Evolutionary conservation across 2,113 vertebrate species (phyloP), one percentile per base, ranked within the genome.

Genomic region (Gobio gobio): DNA sequence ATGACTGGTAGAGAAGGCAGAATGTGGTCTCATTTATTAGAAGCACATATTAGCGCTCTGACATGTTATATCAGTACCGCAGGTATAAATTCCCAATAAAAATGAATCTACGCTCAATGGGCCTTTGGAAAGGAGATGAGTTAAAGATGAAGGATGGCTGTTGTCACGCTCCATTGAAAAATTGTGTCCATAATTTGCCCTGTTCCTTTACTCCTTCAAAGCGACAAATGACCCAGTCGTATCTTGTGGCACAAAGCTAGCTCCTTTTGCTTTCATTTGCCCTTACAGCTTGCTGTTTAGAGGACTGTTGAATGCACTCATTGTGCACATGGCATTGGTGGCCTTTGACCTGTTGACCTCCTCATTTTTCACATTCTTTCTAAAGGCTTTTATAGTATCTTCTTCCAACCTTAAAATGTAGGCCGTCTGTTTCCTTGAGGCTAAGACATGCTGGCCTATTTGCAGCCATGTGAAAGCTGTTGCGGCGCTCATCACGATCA

Each of bases 351-450:
- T 26, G 51, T 33, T 40, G 74, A 61, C 74, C 54, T 66, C 22
- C 59, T 78, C 74, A 85, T 85, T 85, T 85, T 85, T 84, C 73
- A 84, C 49, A 49, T 64, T 75, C 45, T 66, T 49, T 66, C 59
- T 40, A 51, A 66, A 49, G 73, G 59, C 58, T 84, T 72, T 33
- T 84, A 75, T 29, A 77, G 24, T 29, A 77, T 73, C 78, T 49
- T 74, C 43, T 68, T 22, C 5, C n/a, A 63, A 86, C 26, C 78
- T 74, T 45, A 74, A 74, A 82, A 80, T 80, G 33, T 86, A 86
- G 78, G 56, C 51, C 63, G 58, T 49, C 43, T 26, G 36, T 86
- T 74, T 74, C 78, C 84, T 61, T 49, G 26, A 24, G 78, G 84
- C 80, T 54, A 54, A 40, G 64, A 56, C 76, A 75, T 72, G 70